A percentile compares a stretch with the other conserved stretches of the same genome.
These are phyloP conservation scores for Choloepus hoffmanni DNA, from an alignment of 2,113 vertebrate genomes.

Conservation along the genomic window DNA sequence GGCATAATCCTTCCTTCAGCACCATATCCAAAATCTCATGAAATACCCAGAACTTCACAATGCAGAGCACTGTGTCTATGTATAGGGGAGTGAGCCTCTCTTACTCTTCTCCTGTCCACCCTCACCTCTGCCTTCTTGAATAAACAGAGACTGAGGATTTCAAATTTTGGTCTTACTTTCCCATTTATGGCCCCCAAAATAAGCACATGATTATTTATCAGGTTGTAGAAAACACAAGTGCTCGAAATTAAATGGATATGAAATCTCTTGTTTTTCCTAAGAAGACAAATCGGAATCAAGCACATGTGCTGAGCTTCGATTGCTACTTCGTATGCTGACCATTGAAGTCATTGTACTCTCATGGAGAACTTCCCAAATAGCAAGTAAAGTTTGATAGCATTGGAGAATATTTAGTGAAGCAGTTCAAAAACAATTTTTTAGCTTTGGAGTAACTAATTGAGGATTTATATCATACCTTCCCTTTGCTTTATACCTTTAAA, in stretches of 20 bases:
- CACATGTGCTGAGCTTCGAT: background rate
- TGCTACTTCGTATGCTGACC: background rate
- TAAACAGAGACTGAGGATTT: background rate
- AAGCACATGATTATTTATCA: background rate
- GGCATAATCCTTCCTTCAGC: background rate
- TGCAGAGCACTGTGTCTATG: background rate
- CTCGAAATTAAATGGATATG: background rate
- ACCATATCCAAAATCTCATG: background rate
- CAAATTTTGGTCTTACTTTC: background rate
- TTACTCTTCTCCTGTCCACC: too few species aligned
- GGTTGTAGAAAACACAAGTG: background rate
- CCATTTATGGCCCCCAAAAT: background rate
- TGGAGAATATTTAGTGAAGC: background rate
- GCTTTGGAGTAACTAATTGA: background rate
- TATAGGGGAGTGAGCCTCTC: background rate
- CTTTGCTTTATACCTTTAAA: background rate
- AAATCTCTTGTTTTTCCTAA: background rate
- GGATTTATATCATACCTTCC: background rate
- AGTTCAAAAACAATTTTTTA: background rate
- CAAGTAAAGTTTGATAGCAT: background rate
- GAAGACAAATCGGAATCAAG: background rate
- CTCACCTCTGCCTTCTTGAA: background rate
- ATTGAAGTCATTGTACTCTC: background rate
- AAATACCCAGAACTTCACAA: background rate
- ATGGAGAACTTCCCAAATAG: rapidly evolving